Conservation (phyloP, 1,140 invertebrate genomes). For the Copidosoma floridanum region DNA sequence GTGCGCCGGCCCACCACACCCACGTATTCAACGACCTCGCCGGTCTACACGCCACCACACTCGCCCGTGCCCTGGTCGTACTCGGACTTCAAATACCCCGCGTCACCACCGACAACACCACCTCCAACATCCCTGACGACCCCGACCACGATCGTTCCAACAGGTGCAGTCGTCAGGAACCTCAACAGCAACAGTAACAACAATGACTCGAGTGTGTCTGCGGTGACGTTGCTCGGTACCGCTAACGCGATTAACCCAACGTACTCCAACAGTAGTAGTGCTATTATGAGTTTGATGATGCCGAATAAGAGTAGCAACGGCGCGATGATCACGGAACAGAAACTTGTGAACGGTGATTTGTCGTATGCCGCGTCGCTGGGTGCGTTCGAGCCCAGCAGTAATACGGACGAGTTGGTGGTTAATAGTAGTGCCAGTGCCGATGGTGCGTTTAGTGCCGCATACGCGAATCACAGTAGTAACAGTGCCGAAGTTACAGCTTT, state of each 20-base stretch:
- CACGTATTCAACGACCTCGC: conserved; percentile 33
- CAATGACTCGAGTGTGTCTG: background rate
- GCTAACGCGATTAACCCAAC: background rate
- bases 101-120: conserved; percentile 8
- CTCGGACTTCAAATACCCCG: conserved; percentile 37
- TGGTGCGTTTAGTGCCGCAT: background rate
- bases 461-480: conserved; percentile 3
- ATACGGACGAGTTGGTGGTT: background rate
- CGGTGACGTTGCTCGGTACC: background rate
- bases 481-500: too few species aligned
- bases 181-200: background rate
- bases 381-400: background rate
- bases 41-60: conserved; percentile 37
- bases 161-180: background rate
- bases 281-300: background rate
- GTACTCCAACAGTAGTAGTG: background rate
- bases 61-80: conserved; percentile 48
- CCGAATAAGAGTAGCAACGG: conserved; percentile 1
- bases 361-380: too few species aligned
- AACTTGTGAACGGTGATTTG: conserved; percentile 16
- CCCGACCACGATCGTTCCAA: conserved; percentile 2
- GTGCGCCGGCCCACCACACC: conserved; percentile 54
- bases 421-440: conserved; percentile 4
- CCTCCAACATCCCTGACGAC: too few species aligned
- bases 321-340: background rate